Conservation (phyloP, 2,888 invertebrate species). For the Eristalis pertinax region DNA sequence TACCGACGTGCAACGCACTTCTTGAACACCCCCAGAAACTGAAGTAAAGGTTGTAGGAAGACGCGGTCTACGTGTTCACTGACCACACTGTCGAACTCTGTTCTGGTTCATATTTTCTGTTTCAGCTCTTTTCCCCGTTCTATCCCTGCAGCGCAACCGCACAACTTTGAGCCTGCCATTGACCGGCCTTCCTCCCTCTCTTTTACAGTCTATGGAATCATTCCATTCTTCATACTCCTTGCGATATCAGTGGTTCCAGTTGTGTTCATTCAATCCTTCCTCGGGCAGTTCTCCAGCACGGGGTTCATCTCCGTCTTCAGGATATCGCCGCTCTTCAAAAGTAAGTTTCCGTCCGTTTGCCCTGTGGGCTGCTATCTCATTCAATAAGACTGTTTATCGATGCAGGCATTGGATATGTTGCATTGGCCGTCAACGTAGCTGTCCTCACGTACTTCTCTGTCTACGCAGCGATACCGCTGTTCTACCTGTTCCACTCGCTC, state of each 20-base stretch:
- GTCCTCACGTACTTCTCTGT: conserved; percentile 87
- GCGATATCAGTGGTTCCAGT: conserved; percentile 92
- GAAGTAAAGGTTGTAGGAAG: no score
- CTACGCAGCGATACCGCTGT: conserved; percentile 82
- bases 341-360: not conserved
- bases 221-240: conserved; percentile 84
- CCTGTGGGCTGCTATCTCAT: fast-evolving
- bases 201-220: conserved; percentile 73
- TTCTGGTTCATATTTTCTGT: no score
- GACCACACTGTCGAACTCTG: no score
- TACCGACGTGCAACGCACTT: no score
- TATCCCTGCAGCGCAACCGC: no score
- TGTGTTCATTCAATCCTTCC: conserved; percentile 91
- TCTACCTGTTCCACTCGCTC: conserved; percentile 88
- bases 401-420: conserved; percentile 92
- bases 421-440: conserved; percentile 89
- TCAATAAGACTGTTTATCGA: not conserved
- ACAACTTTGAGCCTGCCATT: no score
- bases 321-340: conserved; percentile 78
- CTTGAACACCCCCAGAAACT: no score
- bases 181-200: not conserved
- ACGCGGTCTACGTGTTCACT: no score
- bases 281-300: conserved; percentile 92
- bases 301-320: conserved; percentile 92
- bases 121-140: no score